A percentile compares a stretch with the other conserved stretches of the same genome.
Evolutionary conservation across 1,140 invertebrate species (phyloP).

Genomic region (Drosophila paulistorum): DNA sequence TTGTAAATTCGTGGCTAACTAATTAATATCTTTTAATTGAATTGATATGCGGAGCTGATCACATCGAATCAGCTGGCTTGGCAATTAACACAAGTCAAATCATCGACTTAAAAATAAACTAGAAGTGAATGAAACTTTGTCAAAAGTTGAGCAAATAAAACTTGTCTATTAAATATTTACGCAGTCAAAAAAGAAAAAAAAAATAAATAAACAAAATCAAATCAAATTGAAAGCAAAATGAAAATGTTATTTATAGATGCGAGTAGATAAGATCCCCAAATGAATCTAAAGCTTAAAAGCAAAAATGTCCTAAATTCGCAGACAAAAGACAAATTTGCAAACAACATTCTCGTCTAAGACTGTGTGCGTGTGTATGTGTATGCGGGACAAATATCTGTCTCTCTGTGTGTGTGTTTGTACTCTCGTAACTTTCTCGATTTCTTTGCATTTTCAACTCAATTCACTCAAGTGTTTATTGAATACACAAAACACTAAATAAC

Average conservation of each 20-base stretch:
- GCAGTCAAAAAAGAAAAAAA: not conserved
- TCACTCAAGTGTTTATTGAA: conserved; percentile 57
- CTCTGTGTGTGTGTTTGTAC: conserved; percentile 13
- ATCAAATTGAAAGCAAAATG: conserved; percentile 39
- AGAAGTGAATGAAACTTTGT: not conserved
- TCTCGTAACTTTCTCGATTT: conserved; percentile 70
- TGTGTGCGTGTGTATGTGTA: conserved; percentile 13
- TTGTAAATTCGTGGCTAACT: too few relatives aligned
- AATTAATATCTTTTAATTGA: conserved; percentile 7
- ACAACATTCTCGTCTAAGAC: conserved; percentile 23
- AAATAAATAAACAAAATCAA: conserved; percentile 9
- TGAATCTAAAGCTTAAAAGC: conserved; percentile 13
- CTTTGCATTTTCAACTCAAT: conserved; percentile 62
- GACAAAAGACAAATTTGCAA: conserved; percentile 74
- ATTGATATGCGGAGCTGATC: not conserved
- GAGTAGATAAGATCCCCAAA: conserved; percentile 44
- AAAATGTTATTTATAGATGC: conserved; percentile 50
- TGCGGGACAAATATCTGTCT: conserved; percentile 11
- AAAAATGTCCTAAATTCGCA: conserved; percentile 27
- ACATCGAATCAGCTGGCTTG: not conserved
- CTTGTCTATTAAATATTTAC: conserved; percentile 25
- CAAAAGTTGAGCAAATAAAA: conserved; percentile 23
- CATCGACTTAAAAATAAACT: conserved; percentile 3
- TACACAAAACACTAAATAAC: conserved; percentile 45
- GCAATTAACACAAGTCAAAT: not conserved